phyloP scores from a whole-genome alignment of 2,888 invertebrate species.

The Branchellion lobata region DNA sequence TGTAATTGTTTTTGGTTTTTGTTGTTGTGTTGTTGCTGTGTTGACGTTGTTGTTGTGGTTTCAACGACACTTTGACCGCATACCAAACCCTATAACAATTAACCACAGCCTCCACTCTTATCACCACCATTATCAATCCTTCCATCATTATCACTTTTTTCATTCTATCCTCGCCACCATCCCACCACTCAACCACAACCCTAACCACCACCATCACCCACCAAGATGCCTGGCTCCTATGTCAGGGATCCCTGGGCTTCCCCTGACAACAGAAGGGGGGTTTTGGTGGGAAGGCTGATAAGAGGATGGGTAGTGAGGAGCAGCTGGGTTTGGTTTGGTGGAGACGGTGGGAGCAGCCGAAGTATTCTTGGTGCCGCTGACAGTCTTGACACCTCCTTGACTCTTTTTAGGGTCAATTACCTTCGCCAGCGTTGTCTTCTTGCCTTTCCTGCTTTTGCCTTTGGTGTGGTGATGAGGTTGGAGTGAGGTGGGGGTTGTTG shows the following conservation, averaged over 20 bases:
- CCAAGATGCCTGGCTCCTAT: slow-evolving; percentile 31
- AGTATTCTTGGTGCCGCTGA: neutral
- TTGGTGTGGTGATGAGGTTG: too few relatives aligned
- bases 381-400: neutral
- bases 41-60: too few relatives aligned
- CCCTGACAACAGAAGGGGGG: neutral
- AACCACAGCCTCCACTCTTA: too few relatives aligned
- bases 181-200: too few relatives aligned
- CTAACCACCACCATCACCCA: slow-evolving; percentile 20
- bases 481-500: too few relatives aligned
- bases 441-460: neutral
- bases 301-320: neutral
- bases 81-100: too few relatives aligned
- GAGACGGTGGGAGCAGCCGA: neutral
- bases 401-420: neutral
- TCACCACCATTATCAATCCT: too few relatives aligned
- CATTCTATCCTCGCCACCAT: neutral
- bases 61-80: too few relatives aligned
- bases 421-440: neutral
- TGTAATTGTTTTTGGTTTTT: too few relatives aligned
- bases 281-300: neutral
- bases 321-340: slow-evolving; percentile 2
- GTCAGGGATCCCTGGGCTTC: slow-evolving; percentile 28
- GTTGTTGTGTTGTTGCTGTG: too few relatives aligned
- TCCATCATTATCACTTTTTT: slow-evolving; percentile 9